These are phyloP conservation scores for Sinohyriopsis cumingii DNA, from an alignment of 2,888 invertebrate genomes.

Conservation along the genomic window DNA sequence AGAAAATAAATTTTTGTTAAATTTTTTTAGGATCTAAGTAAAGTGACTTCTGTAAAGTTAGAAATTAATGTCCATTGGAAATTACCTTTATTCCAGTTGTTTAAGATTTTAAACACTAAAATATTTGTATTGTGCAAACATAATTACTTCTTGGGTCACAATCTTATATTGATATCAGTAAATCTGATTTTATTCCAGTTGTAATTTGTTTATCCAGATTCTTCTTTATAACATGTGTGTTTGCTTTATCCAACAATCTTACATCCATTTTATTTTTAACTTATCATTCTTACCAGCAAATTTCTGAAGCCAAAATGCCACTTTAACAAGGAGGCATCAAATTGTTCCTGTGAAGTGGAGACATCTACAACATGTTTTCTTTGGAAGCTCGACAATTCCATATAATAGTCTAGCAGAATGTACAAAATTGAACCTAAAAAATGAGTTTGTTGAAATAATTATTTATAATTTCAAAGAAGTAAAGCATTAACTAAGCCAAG, in stretches of 20 bases:
- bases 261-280: background rate
- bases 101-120: background rate
- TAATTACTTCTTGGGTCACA: too few relatives aligned
- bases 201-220: too few relatives aligned
- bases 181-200: background rate
- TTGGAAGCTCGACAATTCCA: constrained; percentile 28
- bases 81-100: too few relatives aligned
- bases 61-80: too few relatives aligned
- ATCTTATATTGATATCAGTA: background rate
- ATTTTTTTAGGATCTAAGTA: too few relatives aligned
- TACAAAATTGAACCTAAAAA: constrained; percentile 40
- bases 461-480: background rate
- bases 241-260: too few relatives aligned
- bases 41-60: too few relatives aligned
- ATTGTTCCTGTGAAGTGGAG: constrained; percentile 20
- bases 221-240: too few relatives aligned
- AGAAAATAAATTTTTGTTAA: too few relatives aligned
- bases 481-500: too few relatives aligned
- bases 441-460: background rate
- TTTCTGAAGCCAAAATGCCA: constrained; percentile 49
- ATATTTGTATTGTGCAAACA: background rate
- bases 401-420: constrained; percentile 27
- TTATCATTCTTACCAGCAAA: constrained; percentile 39
- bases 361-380: constrained; percentile 22
- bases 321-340: constrained; percentile 29